A percentile compares a stretch with the other conserved stretches of the same genome.
phyloP scores from a whole-genome alignment of 2,888 invertebrate species.

The Phortica okadai region DNA sequence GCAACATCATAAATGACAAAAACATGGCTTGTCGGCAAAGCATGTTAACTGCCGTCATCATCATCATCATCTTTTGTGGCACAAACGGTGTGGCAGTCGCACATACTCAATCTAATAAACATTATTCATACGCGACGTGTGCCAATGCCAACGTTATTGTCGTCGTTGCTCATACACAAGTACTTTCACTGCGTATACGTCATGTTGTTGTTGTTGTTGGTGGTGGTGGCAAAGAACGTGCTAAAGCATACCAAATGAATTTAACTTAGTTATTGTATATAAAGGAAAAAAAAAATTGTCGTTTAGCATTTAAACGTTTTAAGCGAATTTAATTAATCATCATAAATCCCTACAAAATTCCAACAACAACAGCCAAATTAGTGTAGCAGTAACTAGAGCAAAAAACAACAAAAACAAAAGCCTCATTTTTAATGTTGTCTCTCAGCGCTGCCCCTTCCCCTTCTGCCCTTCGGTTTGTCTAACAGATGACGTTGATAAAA shows the following conservation, averaged over 20 bases:
- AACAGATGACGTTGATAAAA: constrained; percentile 42
- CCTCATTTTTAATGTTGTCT: too few relatives aligned
- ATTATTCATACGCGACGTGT: constrained; percentile 29
- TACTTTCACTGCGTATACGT: constrained; percentile 2
- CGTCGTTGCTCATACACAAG: background rate
- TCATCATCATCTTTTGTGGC: background rate
- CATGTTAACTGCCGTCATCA: background rate
- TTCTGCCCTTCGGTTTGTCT: background rate
- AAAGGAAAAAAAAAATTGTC: background rate
- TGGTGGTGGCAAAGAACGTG: background rate
- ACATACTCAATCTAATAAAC: constrained; percentile 3
- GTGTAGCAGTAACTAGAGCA: constrained; percentile 25
- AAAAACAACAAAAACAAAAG: background rate
- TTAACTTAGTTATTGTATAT: background rate
- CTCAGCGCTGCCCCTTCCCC: background rate
- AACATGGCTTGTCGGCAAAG: background rate
- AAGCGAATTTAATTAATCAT: constrained; percentile 31
- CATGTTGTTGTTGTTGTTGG: background rate
- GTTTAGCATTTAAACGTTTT: constrained; percentile 26
- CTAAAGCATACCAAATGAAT: constrained; percentile 7
- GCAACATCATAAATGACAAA: background rate
- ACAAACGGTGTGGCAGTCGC: background rate
- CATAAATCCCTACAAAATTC: constrained; percentile 35
- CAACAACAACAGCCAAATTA: constrained; percentile 40
- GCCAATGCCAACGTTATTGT: background rate